Evolutionary conservation across 1,140 invertebrate genomes (phyloP).

Genomic region (Phenacoccus solenopsis): DNA sequence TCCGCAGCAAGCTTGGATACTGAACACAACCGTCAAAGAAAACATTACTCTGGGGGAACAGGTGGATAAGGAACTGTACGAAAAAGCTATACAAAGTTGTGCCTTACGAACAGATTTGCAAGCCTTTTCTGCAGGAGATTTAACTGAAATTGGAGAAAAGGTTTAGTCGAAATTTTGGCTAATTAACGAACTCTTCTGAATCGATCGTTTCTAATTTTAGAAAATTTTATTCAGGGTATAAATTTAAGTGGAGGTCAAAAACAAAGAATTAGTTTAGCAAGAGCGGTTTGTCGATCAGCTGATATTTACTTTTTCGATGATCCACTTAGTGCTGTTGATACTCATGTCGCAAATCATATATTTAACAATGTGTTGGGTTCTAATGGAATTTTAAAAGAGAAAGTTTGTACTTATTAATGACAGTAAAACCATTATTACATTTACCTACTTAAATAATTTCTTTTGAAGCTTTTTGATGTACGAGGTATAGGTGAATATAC

Average conservation of each 20-base stretch:
- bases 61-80: constrained; percentile 38
- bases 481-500: no score
- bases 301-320: constrained; percentile 89
- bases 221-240: constrained; percentile 53
- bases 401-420: no score
- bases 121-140: not conserved
- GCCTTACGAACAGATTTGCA: constrained; percentile 19
- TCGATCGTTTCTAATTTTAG: not conserved
- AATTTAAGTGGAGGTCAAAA: constrained; percentile 95
- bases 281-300: constrained; percentile 78
- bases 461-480: no score
- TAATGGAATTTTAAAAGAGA: constrained; percentile 57
- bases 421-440: no score
- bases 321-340: constrained; percentile 86
- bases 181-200: not conserved
- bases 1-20: constrained; percentile 36
- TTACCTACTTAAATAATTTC: no score
- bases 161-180: not conserved
- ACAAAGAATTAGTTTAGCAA: constrained; percentile 83
- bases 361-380: constrained; percentile 79
- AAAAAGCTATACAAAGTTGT: constrained; percentile 38
- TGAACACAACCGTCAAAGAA: not conserved
- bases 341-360: constrained; percentile 86
- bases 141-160: not conserved
- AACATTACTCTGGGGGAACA: constrained; percentile 38